Percentiles rank a stretch among this genome's conserved stretches.
phyloP scores from a whole-genome alignment of 1,140 invertebrate genomes.

The Eupristina koningsbergeri region DNA sequence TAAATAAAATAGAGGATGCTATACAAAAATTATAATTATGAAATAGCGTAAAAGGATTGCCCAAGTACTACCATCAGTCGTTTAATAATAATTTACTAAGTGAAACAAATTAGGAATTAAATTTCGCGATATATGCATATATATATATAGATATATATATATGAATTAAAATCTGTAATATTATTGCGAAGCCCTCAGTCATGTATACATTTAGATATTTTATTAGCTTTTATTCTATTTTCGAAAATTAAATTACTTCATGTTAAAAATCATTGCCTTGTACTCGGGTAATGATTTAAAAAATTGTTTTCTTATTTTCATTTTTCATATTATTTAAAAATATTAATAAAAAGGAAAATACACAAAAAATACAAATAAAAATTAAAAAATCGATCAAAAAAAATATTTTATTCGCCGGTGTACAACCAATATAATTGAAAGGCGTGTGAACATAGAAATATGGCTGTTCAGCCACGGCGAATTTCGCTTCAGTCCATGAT shows the following conservation, averaged over 20 bases:
- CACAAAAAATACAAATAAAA: too few relatives aligned
- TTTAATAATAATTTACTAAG: slow-evolving; percentile 19
- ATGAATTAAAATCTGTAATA: neutral
- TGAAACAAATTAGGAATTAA: slow-evolving; percentile 22
- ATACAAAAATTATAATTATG: neutral
- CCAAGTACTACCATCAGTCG: slow-evolving; percentile 26
- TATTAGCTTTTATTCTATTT: slow-evolving; percentile 31
- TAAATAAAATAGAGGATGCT: slow-evolving; percentile 14
- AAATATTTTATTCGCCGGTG: neutral
- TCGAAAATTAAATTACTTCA: slow-evolving; percentile 11
- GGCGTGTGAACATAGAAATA: slow-evolving; percentile 51
- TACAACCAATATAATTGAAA: neutral
- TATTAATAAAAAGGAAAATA: slow-evolving; percentile 20
- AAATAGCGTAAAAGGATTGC: slow-evolving; percentile 6
- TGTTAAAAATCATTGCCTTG: slow-evolving; percentile 31
- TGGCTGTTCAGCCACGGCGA: slow-evolving; percentile 59
- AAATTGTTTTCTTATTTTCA: slow-evolving; percentile 34
- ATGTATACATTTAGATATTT: slow-evolving; percentile 11
- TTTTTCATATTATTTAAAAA: slow-evolving; percentile 7
- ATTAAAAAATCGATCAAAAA: slow-evolving; percentile 21
- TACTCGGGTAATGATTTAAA: slow-evolving; percentile 10
- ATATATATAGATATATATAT: too few relatives aligned
- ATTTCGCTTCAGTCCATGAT: slow-evolving; percentile 36
- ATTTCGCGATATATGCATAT: slow-evolving; percentile 4
- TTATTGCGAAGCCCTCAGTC: slow-evolving; percentile 12